A percentile compares a stretch with the other conserved stretches of the same genome.
These are phyloP conservation scores for Lemur catta DNA, from an alignment of 2,797 vertebrate species.

Conservation along the genomic window DNA sequence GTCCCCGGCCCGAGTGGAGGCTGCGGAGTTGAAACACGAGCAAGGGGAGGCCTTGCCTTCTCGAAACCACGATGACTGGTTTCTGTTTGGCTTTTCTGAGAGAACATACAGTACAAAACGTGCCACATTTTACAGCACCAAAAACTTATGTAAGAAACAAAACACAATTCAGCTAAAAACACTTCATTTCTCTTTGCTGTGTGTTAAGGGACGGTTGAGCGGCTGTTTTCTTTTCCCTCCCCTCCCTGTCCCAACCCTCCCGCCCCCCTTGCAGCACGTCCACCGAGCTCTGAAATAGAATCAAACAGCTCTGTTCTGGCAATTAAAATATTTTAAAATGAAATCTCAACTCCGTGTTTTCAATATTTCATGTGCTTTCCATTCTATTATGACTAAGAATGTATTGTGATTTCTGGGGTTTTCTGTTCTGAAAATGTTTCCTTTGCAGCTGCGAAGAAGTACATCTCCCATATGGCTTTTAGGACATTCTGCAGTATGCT, in stretches of 20 bases:
- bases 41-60: slow-evolving; percentile 89
- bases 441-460: slow-evolving; percentile 59
- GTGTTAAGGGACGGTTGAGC: background rate
- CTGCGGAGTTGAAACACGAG: slow-evolving; percentile 95
- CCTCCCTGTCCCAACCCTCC: accelerated
- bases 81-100: slow-evolving; percentile 88
- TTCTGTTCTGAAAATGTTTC: slow-evolving; percentile 73
- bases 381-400: slow-evolving; percentile 61
- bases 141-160: slow-evolving; percentile 81
- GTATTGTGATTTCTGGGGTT: slow-evolving; percentile 49
- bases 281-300: slow-evolving; percentile 40
- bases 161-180: slow-evolving; percentile 68
- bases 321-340: slow-evolving; percentile 69
- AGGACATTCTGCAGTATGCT: slow-evolving; percentile 25
- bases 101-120: slow-evolving; percentile 83
- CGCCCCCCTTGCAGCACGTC: background rate
- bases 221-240: background rate
- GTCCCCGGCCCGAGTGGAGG: slow-evolving; percentile 92
- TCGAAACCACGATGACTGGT: slow-evolving; percentile 88
- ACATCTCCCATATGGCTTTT: slow-evolving; percentile 48
- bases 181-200: background rate
- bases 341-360: slow-evolving; percentile 57
- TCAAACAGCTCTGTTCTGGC: slow-evolving; percentile 37
- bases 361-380: slow-evolving; percentile 69
- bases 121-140: slow-evolving; percentile 80